phyloP scores from a whole-genome alignment of 2,113 vertebrate species.

The Ovibos moschatus region DNA sequence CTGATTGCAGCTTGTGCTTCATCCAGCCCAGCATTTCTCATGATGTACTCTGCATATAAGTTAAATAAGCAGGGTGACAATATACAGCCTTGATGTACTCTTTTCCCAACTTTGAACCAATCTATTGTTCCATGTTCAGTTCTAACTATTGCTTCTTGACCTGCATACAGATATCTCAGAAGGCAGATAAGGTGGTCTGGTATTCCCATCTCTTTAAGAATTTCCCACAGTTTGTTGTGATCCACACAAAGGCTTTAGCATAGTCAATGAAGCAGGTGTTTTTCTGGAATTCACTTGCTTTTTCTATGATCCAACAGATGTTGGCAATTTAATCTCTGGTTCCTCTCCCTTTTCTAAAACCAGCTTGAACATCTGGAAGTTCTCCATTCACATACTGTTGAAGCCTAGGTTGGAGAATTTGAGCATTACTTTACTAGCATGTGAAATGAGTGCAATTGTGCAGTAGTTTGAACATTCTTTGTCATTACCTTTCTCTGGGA shows the following conservation, averaged over 20 bases:
- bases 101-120: neutral
- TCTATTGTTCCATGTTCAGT: neutral
- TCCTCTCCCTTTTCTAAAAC: neutral
- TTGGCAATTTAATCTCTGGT: neutral
- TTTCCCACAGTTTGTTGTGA: neutral
- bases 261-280: neutral
- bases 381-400: neutral
- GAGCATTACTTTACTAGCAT: neutral
- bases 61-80: neutral
- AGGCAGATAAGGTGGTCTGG: neutral
- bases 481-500: neutral
- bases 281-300: neutral
- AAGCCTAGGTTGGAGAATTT: neutral
- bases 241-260: neutral
- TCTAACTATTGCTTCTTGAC: neutral
- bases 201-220: neutral
- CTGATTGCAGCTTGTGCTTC: neutral
- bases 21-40: neutral
- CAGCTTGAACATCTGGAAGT: neutral
- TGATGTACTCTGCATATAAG: neutral
- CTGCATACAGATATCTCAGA: neutral
- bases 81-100: neutral
- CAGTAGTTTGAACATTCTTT: neutral
- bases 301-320: neutral
- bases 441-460: neutral